Evolutionary conservation across 2,113 vertebrate species (phyloP).

Genomic region (Catharus fuscescens): DNA sequence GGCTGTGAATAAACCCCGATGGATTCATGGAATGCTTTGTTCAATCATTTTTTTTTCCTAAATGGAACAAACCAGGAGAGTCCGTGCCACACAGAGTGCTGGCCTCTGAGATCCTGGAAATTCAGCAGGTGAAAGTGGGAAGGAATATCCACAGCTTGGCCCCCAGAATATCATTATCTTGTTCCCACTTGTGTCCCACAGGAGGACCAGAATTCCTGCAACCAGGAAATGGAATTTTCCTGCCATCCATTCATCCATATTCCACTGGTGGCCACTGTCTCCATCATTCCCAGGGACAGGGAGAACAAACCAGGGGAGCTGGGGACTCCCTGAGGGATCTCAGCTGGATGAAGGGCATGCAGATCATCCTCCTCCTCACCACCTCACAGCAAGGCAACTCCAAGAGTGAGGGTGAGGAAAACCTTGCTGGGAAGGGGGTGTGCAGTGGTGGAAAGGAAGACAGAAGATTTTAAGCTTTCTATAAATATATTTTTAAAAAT

Average conservation of each 20-base stretch:
- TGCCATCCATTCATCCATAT: neutral
- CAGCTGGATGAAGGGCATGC: rapidly evolving
- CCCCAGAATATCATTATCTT: neutral
- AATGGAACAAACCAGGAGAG: neutral
- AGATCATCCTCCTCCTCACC: neutral
- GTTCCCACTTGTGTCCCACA: neutral
- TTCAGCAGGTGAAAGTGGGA: neutral
- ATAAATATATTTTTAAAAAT: neutral
- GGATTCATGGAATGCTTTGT: rapidly evolving
- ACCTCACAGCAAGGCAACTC: rapidly evolving
- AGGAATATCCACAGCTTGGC: neutral
- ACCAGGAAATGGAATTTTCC: neutral
- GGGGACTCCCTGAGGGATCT: neutral
- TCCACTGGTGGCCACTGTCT: neutral
- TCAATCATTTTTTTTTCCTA: neutral
- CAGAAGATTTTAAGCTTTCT: neutral
- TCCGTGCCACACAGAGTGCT: neutral
- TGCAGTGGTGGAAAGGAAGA: neutral
- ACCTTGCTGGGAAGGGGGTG: neutral
- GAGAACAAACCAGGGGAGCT: neutral
- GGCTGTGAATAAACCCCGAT: neutral
- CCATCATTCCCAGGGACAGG: neutral
- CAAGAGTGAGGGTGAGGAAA: neutral
- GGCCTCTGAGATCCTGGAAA: neutral
- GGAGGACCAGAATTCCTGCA: neutral